phyloP scores from a whole-genome alignment of 2,888 invertebrate species.

The Perizoma flavofasciatum region DNA sequence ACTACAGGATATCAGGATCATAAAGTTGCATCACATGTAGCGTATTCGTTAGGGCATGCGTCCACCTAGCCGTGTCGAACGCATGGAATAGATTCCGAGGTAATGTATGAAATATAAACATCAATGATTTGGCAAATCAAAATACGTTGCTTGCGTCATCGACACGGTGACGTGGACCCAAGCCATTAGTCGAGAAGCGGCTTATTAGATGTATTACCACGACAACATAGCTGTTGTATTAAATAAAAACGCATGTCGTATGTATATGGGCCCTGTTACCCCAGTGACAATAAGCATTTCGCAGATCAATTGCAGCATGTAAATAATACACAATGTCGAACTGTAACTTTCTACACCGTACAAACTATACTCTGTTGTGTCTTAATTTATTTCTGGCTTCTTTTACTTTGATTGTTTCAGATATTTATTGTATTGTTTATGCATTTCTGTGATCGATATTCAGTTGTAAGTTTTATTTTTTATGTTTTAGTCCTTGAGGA shows the following conservation, averaged over 20 bases:
- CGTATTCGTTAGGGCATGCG: slow-evolving; percentile 3
- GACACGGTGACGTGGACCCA: slow-evolving; percentile 1
- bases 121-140: background rate
- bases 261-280: slow-evolving; percentile 40
- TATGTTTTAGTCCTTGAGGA: slow-evolving; percentile 54
- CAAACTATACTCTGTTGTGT: slow-evolving; percentile 47
- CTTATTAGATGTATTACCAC: slow-evolving; percentile 30
- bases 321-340: slow-evolving; percentile 44
- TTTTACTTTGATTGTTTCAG: slow-evolving; percentile 55
- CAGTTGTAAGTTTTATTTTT: slow-evolving; percentile 65
- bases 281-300: slow-evolving; percentile 76
- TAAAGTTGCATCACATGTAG: slow-evolving; percentile 21
- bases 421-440: slow-evolving; percentile 67
- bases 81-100: no score
- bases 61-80: slow-evolving; percentile 1
- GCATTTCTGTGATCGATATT: slow-evolving; percentile 79
- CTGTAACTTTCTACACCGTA: slow-evolving; percentile 52
- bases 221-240: slow-evolving; percentile 43
- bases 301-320: slow-evolving; percentile 59
- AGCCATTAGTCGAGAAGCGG: slow-evolving; percentile 17
- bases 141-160: background rate
- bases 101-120: no score
- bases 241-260: slow-evolving; percentile 30
- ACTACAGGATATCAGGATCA: background rate
- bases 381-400: slow-evolving; percentile 58